Base-by-base conservation (phyloP, 1,140 invertebrate genomes). In the Drosophila punjabiensis region DNA sequence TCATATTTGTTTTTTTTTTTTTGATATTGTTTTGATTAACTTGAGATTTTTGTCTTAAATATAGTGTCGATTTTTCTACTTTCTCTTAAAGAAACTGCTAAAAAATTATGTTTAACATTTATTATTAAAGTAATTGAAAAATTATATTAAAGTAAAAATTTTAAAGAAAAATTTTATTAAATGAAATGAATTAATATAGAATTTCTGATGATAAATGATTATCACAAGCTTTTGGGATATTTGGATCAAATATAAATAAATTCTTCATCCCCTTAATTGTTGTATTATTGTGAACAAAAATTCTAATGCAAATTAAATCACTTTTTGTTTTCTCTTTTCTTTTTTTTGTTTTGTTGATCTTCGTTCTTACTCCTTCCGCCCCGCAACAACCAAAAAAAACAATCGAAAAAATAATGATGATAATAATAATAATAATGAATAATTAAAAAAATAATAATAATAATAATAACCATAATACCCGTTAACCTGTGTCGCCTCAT, bases 401-500 rank as follows among this genome's bases (percentile, higher is more conserved):
- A 55, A 70, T 16, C 24, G 14, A 48, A 48, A 14, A 28, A 48
- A 48, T n/a, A 50, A 50, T 50, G 2, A n/a, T n/a, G 28, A 47
- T 3, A 35, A 41, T 48, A 53, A 32, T 4, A 33, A 69, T 30
- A 41, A 52, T 35, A 66, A 63, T 18, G 16, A 30, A 61, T 69
- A 10, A 66, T 58, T 24, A 55, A 58, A 32, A 32, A 24, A 53
- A 32, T 4, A 33, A 69, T 30, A 41, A 52, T 35, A 66, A 63
- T 18, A 11, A 45, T 33, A 33, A 55, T 45, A n/a, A 68, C 59
- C 35, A 43, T 30, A 37, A 56, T 53, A 43, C 32, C 55, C 55
- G 52, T 52, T 76, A 76, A 76, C 41, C 39, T 77, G 73, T 65
- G 58, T 71, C 71, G 59, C 61, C 59, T 76, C 43, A 60, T 76